Base-by-base conservation (phyloP, 1,140 invertebrate species). In the Polyergus mexicanus region DNA sequence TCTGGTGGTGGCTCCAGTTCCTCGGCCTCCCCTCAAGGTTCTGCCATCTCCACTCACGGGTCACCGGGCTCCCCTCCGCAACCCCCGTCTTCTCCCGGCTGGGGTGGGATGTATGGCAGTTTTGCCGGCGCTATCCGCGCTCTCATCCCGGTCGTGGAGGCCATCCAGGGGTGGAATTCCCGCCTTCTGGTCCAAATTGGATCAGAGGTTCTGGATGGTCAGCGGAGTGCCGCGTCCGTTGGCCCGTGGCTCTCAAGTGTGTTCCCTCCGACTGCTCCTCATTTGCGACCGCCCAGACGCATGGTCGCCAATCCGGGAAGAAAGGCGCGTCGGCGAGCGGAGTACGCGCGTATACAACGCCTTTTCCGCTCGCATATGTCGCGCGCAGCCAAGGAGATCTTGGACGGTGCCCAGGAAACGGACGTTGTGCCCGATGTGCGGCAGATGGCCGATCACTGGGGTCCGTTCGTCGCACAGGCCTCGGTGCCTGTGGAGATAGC, bases 311-410 rank as follows among this genome's bases (percentile, higher is more conserved):
- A 44, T 28, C 47, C 32, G 3, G 32, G 25, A 16, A 56, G 19
- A 0, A 7, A 54, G 11, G 47, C 8, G 28, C 44, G 74, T 1
- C 47, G 47, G 4, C 54, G 56, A 5, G 16, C 51, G 54, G 80
- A 62, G 10, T 83, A 83, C 47, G 66, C 66, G 5, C 80, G 66
- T 0, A 28, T 62, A 0, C 80, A 83, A 38, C 11, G 51, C 19
- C 13, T 83, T 3, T 83, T 72, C 54, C 22, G 44, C 65, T 22
- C 16, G 2, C 38, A 62, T 13, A 83, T 85, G 84, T 76, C 58
- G 60, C 32, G 62, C 38, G 62, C 32, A 2, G 47, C 47, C 11
- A 76, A 13, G 6, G 65, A 56, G 38, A 84, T 75, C 19, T 13
- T 83, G 38, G 66, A 83, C 19, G 62, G 47, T 4, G 32, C 13